A percentile compares a stretch with the other conserved stretches of the same genome.
Conservation (phyloP, 37 sponge, comb jelly and placozoan genomes). For the Cliona cf. orientalis region DNA sequence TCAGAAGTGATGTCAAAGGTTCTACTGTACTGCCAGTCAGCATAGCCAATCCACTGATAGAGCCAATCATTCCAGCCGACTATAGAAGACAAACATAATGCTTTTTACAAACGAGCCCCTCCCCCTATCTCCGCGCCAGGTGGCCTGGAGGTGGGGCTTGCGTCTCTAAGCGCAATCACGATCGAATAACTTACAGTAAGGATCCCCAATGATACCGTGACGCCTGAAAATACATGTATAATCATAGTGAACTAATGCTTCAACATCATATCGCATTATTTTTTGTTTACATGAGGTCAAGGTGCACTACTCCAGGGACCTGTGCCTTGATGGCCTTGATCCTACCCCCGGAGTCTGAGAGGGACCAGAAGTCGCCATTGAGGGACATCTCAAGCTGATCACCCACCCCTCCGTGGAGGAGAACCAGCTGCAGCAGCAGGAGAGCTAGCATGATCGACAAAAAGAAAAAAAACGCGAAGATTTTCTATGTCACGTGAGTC, state of each 20-base stretch:
- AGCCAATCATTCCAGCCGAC: constrained; percentile 75
- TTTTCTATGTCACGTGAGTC: no score
- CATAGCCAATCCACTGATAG: constrained; percentile 73
- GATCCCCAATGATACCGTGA: constrained; percentile 82
- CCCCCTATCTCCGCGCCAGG: no score
- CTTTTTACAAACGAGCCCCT: no score
- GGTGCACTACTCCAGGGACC: constrained; percentile 87
- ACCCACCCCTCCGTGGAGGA: constrained; percentile 16
- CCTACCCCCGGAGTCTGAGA: constrained; percentile 45
- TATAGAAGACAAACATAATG: no score
- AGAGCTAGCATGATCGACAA: no score
- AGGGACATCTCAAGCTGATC: constrained; percentile 43
- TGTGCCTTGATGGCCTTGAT: constrained; percentile 48
- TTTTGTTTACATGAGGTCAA: constrained; percentile 69
- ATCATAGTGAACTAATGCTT: not conserved
- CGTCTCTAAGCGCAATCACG: no score
- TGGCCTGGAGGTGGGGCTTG: no score
- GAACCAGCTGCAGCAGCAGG: not conserved
- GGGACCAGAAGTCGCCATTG: constrained; percentile 47
- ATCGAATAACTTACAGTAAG: constrained; percentile 90
- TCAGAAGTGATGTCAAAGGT: no score
- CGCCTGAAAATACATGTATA: constrained; percentile 30
- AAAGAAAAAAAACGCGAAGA: no score
- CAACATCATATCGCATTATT: not conserved
- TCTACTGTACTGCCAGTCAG: constrained; percentile 75